Conservation (phyloP, 2,888 invertebrate genomes). For the Ischnus inquisitorius region DNA sequence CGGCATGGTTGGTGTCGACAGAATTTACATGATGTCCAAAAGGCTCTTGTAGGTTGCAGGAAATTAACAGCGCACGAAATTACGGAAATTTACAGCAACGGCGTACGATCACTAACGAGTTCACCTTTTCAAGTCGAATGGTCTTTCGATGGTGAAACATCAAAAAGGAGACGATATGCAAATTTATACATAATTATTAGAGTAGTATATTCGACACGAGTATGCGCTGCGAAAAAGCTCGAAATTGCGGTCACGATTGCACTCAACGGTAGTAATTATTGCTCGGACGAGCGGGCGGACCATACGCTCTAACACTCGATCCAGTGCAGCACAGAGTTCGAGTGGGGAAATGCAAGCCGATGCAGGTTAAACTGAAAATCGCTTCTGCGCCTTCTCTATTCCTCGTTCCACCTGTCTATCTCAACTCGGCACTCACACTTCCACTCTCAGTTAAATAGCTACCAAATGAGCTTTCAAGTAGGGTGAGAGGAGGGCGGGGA, state of each 20-base stretch:
- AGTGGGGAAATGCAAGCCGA: slow-evolving; percentile 42
- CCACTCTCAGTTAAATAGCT: slow-evolving; percentile 61
- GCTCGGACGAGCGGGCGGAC: not conserved
- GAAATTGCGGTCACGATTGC: slow-evolving; percentile 30
- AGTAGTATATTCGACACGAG: not conserved
- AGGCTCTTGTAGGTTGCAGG: not conserved
- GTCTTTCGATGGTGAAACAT: not conserved
- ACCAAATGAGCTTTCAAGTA: slow-evolving; percentile 63
- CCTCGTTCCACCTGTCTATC: slow-evolving; percentile 51
- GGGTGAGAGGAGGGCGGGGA: not conserved
- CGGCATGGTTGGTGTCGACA: not conserved
- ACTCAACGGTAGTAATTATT: slow-evolving; percentile 21
- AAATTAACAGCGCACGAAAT: not conserved
- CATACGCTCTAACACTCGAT: slow-evolving; percentile 38
- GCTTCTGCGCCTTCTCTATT: slow-evolving; percentile 38
- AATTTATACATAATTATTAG: slow-evolving; percentile 10
- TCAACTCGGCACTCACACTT: slow-evolving; percentile 36
- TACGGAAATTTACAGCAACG: not conserved
- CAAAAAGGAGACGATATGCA: not conserved
- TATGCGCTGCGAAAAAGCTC: not conserved
- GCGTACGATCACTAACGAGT: not conserved
- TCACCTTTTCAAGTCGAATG: not conserved
- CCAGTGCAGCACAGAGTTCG: slow-evolving; percentile 51
- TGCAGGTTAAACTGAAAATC: slow-evolving; percentile 65
- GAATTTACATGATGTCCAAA: not conserved